Evolutionary conservation across 1,140 invertebrate genomes (phyloP).

Genomic region (Aphidius gifuensis): DNA sequence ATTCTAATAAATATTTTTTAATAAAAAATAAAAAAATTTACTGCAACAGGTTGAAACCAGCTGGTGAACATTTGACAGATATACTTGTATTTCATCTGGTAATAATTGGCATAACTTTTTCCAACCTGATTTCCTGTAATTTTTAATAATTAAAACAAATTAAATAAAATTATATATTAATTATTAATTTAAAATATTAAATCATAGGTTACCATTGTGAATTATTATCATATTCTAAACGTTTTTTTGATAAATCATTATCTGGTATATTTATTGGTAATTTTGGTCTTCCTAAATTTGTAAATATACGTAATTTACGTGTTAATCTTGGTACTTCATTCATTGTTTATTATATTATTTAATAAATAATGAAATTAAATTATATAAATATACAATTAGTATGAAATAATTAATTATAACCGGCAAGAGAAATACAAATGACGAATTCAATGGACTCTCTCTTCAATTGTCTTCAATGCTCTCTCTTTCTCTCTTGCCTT

Average conservation of each 20-base stretch:
- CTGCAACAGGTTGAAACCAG: slow-evolving; percentile 14
- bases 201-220: slow-evolving; percentile 5
- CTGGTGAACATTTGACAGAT: slow-evolving; percentile 16
- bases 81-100: slow-evolving; percentile 1
- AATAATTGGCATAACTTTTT: slow-evolving; percentile 2
- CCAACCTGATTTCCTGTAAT: slow-evolving; percentile 12
- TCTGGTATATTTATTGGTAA: neutral
- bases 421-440: too few species aligned
- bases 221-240: neutral
- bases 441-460: too few species aligned
- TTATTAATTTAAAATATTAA: too few species aligned
- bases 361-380: neutral
- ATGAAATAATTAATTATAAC: too few species aligned
- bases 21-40: neutral
- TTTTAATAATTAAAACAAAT: too few species aligned
- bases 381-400: neutral
- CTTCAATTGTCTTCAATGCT: too few species aligned
- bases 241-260: slow-evolving; percentile 4
- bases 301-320: slow-evolving; percentile 12
- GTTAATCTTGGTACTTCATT: slow-evolving; percentile 14
- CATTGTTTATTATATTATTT: slow-evolving; percentile 5
- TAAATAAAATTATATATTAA: too few species aligned
- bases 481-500: too few species aligned
- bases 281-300: slow-evolving; percentile 1
- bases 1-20: too few species aligned